phyloP scores from a whole-genome alignment of 2,113 vertebrate species.

The Chitala chitala region DNA sequence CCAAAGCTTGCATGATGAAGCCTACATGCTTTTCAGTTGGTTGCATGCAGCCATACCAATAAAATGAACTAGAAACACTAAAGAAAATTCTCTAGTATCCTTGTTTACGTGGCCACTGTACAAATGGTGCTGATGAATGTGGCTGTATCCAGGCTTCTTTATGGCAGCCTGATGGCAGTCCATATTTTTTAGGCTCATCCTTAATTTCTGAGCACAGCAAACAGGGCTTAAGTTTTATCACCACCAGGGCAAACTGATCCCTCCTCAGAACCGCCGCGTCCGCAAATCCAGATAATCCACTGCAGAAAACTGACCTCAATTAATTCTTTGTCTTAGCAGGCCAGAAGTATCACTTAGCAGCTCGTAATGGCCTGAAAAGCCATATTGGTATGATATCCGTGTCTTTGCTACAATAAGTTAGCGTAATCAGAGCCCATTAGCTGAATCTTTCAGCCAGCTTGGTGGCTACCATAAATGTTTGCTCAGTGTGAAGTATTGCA shows the following conservation, averaged over 20 bases:
- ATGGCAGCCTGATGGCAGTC: background rate
- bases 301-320: constrained; percentile 28
- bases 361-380: constrained; percentile 31
- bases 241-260: background rate
- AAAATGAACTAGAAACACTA: background rate
- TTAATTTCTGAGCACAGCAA: constrained; percentile 25
- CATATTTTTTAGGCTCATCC: background rate
- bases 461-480: background rate
- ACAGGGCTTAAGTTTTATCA: background rate
- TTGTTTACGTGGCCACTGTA: constrained; percentile 39
- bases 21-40: background rate
- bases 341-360: constrained; percentile 26
- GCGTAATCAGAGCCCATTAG: constrained; percentile 1
- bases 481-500: background rate
- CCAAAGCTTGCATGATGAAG: too few species aligned
- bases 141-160: too few species aligned
- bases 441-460: constrained; percentile 10
- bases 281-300: constrained; percentile 13
- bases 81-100: constrained; percentile 29
- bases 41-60: background rate
- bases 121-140: constrained; percentile 44
- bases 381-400: constrained; percentile 25
- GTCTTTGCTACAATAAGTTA: constrained; percentile 10
- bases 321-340: constrained; percentile 18
- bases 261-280: constrained; percentile 7